These are phyloP conservation scores for Drosophila melanogaster DNA, from an alignment of 1,140 invertebrate genomes.

Conservation along the genomic window DNA sequence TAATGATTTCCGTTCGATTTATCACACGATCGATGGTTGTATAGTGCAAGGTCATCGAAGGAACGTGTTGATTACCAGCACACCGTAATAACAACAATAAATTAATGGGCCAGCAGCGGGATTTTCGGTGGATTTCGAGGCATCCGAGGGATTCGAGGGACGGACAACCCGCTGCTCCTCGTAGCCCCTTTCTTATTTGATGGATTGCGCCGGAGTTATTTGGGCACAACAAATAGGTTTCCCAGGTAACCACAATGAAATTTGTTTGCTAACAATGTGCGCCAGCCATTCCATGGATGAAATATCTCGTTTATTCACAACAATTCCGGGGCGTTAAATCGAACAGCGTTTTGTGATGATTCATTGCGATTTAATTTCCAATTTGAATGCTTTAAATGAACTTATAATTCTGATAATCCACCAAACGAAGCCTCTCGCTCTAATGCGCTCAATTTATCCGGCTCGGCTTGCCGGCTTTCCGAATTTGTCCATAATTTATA, in stretches of 20 bases:
- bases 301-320: conserved; percentile 61
- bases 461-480: conserved; percentile 33
- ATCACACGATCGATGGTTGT: conserved; percentile 72
- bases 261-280: conserved; percentile 59
- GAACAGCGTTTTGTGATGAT: conserved; percentile 59
- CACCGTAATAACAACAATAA: conserved; percentile 80
- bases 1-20: conserved; percentile 82
- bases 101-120: conserved; percentile 61
- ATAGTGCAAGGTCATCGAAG: conserved; percentile 81
- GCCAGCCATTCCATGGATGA: conserved; percentile 14
- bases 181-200: conserved; percentile 58
- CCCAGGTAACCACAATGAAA: conserved; percentile 50
- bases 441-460: conserved; percentile 47
- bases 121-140: not conserved
- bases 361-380: conserved; percentile 73
- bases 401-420: conserved; percentile 51
- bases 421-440: conserved; percentile 2
- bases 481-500: conserved; percentile 58
- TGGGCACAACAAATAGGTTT: conserved; percentile 61
- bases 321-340: conserved; percentile 70
- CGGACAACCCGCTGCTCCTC: conserved; percentile 66
- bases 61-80: conserved; percentile 78
- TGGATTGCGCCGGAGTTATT: conserved; percentile 53
- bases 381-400: conserved; percentile 65
- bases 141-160: conserved; percentile 1